Percentiles rank a stretch among this genome's conserved stretches.
These are phyloP conservation scores for Catharus ustulatus DNA, from an alignment of 2,797 vertebrate species.

Conservation along the genomic window DNA sequence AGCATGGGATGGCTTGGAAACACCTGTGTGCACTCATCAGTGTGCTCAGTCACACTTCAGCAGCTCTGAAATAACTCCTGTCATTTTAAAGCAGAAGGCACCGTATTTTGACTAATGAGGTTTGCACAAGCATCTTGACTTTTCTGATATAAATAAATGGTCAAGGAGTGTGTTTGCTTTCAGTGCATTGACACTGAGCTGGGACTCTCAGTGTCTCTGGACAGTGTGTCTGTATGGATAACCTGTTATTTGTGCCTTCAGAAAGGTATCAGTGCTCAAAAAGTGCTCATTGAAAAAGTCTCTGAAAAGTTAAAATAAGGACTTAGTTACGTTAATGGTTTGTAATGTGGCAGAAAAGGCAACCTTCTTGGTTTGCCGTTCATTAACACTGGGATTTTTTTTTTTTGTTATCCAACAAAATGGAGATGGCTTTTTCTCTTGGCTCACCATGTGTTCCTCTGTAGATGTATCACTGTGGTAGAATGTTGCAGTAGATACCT, in stretches of 20 bases:
- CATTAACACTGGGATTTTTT: not conserved
- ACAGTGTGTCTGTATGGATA: not conserved
- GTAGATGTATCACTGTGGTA: not conserved
- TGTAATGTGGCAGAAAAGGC: not conserved
- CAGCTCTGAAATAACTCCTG: not conserved
- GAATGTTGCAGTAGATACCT: not conserved
- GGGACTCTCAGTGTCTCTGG: not conserved
- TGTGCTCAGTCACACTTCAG: not conserved
- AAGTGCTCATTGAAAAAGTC: not conserved
- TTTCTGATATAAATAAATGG: not conserved
- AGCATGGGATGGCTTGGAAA: not conserved
- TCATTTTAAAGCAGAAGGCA: not conserved
- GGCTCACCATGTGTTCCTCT: not conserved
- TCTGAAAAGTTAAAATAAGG: not conserved
- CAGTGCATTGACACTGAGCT: not conserved
- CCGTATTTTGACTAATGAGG: not conserved
- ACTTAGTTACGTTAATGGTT: not conserved
- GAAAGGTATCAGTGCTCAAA: not conserved
- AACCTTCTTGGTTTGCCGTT: not conserved
- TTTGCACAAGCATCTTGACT: not conserved
- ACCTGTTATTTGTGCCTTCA: not conserved
- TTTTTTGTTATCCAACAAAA: not conserved
- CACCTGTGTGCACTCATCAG: constrained; percentile 11
- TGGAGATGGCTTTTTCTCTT: not conserved
- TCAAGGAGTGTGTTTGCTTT: not conserved